phyloP scores from a whole-genome alignment of 2,888 invertebrate species.

The Polydesmus complanatus region DNA sequence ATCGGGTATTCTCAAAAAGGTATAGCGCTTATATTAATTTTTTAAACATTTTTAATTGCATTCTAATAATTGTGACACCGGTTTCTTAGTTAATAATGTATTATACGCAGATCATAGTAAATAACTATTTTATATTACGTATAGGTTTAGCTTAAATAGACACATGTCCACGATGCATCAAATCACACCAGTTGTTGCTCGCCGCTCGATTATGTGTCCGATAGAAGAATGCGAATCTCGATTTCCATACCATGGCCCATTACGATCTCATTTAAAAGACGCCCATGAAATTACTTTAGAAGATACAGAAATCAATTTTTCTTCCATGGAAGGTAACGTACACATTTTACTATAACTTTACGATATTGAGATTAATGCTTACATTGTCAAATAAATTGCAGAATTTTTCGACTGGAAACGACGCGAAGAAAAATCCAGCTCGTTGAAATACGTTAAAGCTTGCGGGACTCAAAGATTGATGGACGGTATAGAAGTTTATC shows the following conservation, averaged over 20 bases:
- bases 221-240: background rate
- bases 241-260: background rate
- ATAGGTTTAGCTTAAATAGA: slow-evolving; percentile 7
- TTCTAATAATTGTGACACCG: too few species aligned
- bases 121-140: background rate
- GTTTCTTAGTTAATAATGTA: background rate
- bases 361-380: background rate
- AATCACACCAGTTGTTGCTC: background rate
- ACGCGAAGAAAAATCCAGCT: background rate
- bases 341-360: background rate
- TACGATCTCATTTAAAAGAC: slow-evolving; percentile 1
- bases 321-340: slow-evolving; percentile 6
- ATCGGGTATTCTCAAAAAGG: background rate
- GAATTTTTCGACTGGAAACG: slow-evolving; percentile 12
- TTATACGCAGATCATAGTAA: background rate
- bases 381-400: background rate
- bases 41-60: too few species aligned
- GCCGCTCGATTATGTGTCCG: slow-evolving; percentile 4
- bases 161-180: slow-evolving; percentile 5
- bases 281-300: slow-evolving; percentile 3
- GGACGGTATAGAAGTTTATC: slow-evolving; percentile 1
- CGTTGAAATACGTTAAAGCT: slow-evolving; percentile 5
- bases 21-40: too few species aligned
- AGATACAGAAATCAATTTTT: background rate
- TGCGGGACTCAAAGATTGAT: background rate